These are phyloP conservation scores for Leptinotarsa lineolata DNA, from an alignment of 1,140 invertebrate species.

Conservation along the genomic window DNA sequence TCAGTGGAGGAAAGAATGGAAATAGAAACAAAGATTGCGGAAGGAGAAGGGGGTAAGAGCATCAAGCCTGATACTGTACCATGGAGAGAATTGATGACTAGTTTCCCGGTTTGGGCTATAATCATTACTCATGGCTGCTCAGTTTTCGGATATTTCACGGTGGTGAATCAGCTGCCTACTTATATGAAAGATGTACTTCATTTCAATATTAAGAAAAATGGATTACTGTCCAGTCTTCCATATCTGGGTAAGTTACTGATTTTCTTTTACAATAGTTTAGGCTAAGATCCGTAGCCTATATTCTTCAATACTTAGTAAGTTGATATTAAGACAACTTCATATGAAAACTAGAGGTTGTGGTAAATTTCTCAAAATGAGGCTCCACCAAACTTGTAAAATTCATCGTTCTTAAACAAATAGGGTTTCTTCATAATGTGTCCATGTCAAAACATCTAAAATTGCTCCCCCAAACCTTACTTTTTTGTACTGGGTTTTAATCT, in stretches of 20 bases:
- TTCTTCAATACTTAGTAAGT: too few relatives aligned
- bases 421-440: too few relatives aligned
- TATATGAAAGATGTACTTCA: conserved; percentile 90
- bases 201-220: conserved; percentile 85
- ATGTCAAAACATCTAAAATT: too few relatives aligned
- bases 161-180: conserved; percentile 90
- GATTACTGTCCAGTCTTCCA: conserved; percentile 83
- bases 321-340: too few relatives aligned
- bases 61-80: conserved; percentile 71
- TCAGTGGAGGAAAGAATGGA: conserved; percentile 76
- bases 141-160: conserved; percentile 94
- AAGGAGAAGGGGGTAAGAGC: conserved; percentile 45
- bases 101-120: conserved; percentile 89
- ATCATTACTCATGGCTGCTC: conserved; percentile 87
- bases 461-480: too few relatives aligned
- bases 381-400: too few relatives aligned
- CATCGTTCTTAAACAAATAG: too few relatives aligned
- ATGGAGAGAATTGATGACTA: conserved; percentile 79
- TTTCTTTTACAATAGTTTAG: too few relatives aligned
- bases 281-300: too few relatives aligned
- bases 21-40: conserved; percentile 75
- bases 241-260: conserved; percentile 65
- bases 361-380: too few relatives aligned
- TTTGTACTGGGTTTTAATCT: too few relatives aligned
- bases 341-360: too few relatives aligned